These are phyloP conservation scores for Gari tellinella DNA, from an alignment of 2,888 invertebrate genomes.

Conservation along the genomic window DNA sequence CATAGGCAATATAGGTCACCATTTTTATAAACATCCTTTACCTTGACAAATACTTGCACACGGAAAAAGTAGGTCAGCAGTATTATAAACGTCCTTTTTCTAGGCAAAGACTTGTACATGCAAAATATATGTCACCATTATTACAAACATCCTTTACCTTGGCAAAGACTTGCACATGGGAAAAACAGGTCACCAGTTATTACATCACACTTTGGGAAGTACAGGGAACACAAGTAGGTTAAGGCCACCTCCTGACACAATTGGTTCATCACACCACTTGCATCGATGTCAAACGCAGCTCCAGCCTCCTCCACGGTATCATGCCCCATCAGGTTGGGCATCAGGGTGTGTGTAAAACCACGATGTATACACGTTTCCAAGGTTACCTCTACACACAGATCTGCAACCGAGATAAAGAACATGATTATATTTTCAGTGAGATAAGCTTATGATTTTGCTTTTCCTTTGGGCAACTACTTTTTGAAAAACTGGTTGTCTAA, in stretches of 20 bases:
- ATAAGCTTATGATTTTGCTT: no score
- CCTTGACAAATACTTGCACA: no score
- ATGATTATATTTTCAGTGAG: background rate
- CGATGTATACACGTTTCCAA: conserved; percentile 39
- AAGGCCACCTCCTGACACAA: conserved; percentile 55
- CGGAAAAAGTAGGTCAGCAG: no score
- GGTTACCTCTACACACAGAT: conserved; percentile 30
- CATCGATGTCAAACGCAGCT: conserved; percentile 29
- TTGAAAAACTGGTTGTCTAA: no score
- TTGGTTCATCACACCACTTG: conserved; percentile 20
- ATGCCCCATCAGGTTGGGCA: conserved; percentile 58
- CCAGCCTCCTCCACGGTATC: conserved; percentile 33
- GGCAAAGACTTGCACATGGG: conserved; percentile 56
- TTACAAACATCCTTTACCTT: no score
- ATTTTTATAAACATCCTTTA: no score
- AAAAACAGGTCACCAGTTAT: conserved; percentile 3
- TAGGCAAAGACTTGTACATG: no score
- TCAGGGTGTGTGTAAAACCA: conserved; percentile 51
- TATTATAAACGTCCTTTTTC: no score
- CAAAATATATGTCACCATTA: no score
- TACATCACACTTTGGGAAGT: conserved; percentile 59
- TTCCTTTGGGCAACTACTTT: no score
- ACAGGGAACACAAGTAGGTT: conserved; percentile 59
- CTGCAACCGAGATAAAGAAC: background rate
- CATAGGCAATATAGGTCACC: no score